Evolutionary conservation across 2,113 vertebrate genomes (phyloP), one percentile per base, ranked within the genome.

Genomic region (Psittacula cyanocephala): DNA sequence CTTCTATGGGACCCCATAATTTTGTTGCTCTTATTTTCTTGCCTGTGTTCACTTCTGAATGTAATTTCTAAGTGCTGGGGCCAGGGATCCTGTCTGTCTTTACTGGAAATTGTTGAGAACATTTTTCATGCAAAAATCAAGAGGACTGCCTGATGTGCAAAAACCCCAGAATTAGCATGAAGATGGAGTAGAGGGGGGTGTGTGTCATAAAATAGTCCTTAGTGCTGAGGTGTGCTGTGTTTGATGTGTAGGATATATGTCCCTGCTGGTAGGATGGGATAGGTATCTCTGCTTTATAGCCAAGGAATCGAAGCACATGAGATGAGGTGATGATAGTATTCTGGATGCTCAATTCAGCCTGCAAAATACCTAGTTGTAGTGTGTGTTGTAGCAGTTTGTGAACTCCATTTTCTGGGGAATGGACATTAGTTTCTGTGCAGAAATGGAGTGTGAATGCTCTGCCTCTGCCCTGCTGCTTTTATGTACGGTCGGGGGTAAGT

Each of bases 11-110:
- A 80, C 63, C 33, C 43, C n/a, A 19, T 81, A 84, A 60, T 81
- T 93, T 91, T 83, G 49, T 77, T 81, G 74, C 85, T 89, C 64
- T 87, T 28, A 69, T 95, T 91, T 95, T 55, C 53, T 37, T 93
- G 63, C 64, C 64, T 39, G 8, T 78, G 37, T 69, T 95, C 41
- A 6, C 52, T 60, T 77, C 69, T 89, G 78, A 31, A 59, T 81
- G 49, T 83, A 64, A 91, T 83, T 93, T 83, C 37, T 29, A 41
- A 80, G 47, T 81, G 47, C 77, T 77, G 68, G 43, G 77, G 63
- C 39, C 23, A 46, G 69, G 78, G 33, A 87, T 43, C 43, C 13
- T 53, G 57, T 44, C 46, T 86, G 88, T 87, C 72, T 81, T 69
- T 55, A 53, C 29, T 78, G 44, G 53, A 87, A 87, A 81, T 49